Evolutionary conservation across 2,113 vertebrate species (phyloP).

Genomic region (Jaculus jaculus): DNA sequence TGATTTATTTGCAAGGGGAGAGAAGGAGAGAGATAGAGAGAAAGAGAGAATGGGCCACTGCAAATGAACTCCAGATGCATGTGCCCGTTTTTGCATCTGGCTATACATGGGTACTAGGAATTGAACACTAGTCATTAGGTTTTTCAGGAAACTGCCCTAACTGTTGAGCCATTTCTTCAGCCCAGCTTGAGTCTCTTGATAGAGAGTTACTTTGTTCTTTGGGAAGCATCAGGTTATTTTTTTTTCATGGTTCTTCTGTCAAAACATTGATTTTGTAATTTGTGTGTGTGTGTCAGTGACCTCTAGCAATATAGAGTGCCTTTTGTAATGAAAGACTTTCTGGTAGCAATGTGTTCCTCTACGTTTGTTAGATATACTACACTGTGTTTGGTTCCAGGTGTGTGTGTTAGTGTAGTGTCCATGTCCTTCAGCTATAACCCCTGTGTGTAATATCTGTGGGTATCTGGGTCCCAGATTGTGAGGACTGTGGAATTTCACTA

Average conservation of each 20-base stretch:
- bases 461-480: not conserved
- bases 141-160: no score
- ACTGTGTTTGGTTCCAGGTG: not conserved
- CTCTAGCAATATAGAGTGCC: not conserved
- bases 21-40: no score
- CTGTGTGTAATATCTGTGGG: not conserved
- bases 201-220: not conserved
- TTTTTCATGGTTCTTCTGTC: no score
- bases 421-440: not conserved
- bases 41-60: no score
- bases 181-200: not conserved
- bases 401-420: not conserved
- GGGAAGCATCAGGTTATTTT: no score
- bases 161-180: no score
- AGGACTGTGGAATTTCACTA: not conserved
- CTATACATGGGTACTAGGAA: no score
- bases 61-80: no score
- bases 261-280: not conserved
- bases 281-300: not conserved
- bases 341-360: not conserved
- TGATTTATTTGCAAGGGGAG: no score
- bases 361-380: not conserved
- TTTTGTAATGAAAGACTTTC: not conserved
- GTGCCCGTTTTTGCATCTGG: no score
- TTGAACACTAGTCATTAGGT: no score